Evolutionary conservation across 2,888 invertebrate genomes (phyloP).

Genomic region (Polymixis flavicincta): DNA sequence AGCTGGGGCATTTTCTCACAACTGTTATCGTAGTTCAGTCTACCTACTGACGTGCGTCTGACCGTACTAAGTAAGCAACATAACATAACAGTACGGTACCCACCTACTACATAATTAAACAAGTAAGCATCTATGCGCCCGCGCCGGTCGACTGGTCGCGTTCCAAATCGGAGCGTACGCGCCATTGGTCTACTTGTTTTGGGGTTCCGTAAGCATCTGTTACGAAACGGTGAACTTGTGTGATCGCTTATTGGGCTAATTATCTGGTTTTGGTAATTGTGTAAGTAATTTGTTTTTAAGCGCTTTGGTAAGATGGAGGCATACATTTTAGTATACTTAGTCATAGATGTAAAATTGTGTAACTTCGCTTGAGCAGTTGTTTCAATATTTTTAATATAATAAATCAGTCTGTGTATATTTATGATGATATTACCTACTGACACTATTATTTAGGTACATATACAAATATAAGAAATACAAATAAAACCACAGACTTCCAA

Average conservation of each 20-base stretch:
- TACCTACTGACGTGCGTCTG: not conserved
- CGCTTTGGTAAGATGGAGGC: not conserved
- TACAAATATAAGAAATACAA: no score
- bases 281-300: not conserved
- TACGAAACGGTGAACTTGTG: slow-evolving; percentile 17
- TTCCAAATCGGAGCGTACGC: slow-evolving; percentile 70
- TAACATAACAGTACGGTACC: not conserved
- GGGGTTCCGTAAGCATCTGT: slow-evolving; percentile 60
- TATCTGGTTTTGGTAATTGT: not conserved
- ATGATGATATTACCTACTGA: not conserved
- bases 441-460: not conserved
- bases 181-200: slow-evolving; percentile 71
- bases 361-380: not conserved
- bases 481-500: no score
- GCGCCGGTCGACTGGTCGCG: slow-evolving; percentile 69
- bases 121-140: slow-evolving; percentile 65
- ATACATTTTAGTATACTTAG: not conserved
- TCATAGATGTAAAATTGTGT: not conserved
- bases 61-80: not conserved
- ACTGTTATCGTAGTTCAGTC: not conserved
- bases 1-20: not conserved
- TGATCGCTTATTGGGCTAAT: not conserved
- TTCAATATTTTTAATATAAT: no score
- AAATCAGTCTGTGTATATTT: not conserved
- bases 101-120: slow-evolving; percentile 17